Percentiles rank a stretch among this genome's conserved stretches.
Conservation (phyloP, 2,797 vertebrate genomes). For the Trachops cirrhosus region DNA sequence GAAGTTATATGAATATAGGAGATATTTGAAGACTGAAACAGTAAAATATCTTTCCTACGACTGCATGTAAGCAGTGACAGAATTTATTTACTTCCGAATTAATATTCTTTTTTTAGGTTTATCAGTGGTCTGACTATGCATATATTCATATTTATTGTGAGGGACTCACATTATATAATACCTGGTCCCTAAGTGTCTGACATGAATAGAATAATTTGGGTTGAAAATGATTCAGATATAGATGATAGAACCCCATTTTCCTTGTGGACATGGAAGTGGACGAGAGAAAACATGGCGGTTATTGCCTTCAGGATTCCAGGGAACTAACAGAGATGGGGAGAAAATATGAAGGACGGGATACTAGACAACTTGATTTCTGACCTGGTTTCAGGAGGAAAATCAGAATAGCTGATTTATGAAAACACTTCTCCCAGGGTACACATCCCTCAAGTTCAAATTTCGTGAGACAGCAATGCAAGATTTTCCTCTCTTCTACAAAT, state of each 20-base stretch:
- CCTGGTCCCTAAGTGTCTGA: not conserved
- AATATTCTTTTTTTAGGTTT: not conserved
- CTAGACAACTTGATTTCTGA: not conserved
- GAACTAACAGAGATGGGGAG: not conserved
- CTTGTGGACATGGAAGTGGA: not conserved
- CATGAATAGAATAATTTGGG: not conserved
- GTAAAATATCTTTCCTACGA: not conserved
- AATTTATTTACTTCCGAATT: not conserved
- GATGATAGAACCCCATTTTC: not conserved
- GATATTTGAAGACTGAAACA: not conserved
- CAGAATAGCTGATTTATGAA: not conserved
- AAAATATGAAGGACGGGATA: not conserved
- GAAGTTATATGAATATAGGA: not conserved
- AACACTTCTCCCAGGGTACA: not conserved
- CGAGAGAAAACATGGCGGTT: not conserved
- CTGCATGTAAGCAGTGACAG: not conserved
- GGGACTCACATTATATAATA: not conserved
- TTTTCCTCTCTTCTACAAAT: not conserved
- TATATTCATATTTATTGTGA: not conserved
- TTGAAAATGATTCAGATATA: not conserved
- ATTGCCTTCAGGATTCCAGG: not conserved
- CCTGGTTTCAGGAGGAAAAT: not conserved
- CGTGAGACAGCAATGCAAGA: not conserved
- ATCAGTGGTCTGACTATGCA: not conserved
- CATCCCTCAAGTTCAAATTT: not conserved